Evolutionary conservation across 2,888 invertebrate genomes (phyloP).

Genomic region (Epistrophe grossulariae): DNA sequence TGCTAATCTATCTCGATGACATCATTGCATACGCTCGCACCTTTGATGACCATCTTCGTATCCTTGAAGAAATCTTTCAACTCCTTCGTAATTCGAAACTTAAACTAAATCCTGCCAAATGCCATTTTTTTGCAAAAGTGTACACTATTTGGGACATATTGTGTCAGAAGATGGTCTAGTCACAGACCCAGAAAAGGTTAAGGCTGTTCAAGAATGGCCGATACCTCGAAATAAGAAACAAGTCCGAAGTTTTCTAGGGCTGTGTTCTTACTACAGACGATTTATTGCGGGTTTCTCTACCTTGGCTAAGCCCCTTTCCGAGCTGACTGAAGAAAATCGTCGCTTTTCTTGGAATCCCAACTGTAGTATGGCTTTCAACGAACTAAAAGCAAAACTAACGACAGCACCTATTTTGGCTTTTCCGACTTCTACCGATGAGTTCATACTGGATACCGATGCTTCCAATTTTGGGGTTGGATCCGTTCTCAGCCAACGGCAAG

Average conservation of each 20-base stretch:
- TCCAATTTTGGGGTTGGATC: slow-evolving; percentile 16
- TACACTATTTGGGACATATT: slow-evolving; percentile 27
- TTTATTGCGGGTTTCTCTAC: neutral
- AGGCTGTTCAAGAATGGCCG: slow-evolving; percentile 36
- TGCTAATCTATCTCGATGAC: slow-evolving; percentile 75
- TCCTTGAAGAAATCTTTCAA: neutral
- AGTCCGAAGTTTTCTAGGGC: neutral
- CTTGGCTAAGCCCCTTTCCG: neutral
- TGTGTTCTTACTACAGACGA: neutral
- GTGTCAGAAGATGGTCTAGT: slow-evolving; percentile 27
- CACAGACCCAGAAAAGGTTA: slow-evolving; percentile 31
- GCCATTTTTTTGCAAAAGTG: neutral
- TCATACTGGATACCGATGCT: slow-evolving; percentile 31
- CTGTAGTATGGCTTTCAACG: neutral
- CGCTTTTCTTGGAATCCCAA: neutral
- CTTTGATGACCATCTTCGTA: slow-evolving; percentile 56
- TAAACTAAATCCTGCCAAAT: neutral
- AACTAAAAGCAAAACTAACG: slow-evolving; percentile 26
- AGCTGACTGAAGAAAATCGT: slow-evolving; percentile 11
- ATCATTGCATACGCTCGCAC: slow-evolving; percentile 65
- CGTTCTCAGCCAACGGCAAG: slow-evolving; percentile 8
- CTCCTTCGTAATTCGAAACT: neutral
- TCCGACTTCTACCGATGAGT: neutral
- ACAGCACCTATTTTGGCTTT: slow-evolving; percentile 4
- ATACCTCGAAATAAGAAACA: neutral